A percentile compares a stretch with the other conserved stretches of the same genome.
Conservation (phyloP, 2,888 invertebrate species). For the Conomelus anceps region DNA sequence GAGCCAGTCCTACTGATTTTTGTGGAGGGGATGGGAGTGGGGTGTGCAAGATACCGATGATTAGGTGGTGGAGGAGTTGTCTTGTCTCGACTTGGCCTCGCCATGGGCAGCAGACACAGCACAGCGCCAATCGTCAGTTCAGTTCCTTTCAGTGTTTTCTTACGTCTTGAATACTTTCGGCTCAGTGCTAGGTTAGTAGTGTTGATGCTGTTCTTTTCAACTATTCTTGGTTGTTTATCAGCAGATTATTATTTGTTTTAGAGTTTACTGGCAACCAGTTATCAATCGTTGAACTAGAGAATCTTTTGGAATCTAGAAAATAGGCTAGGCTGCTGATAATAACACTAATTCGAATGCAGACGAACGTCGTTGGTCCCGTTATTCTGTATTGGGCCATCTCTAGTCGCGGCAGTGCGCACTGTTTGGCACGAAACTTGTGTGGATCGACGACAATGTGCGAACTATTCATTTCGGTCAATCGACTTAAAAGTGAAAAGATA, state of each 20-base stretch:
- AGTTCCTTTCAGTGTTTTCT: not conserved
- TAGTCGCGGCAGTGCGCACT: not conserved
- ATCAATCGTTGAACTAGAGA: too few relatives aligned
- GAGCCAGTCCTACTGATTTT: not conserved
- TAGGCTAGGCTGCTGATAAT: not conserved
- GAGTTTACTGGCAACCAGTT: too few relatives aligned
- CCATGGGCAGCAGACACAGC: slow-evolving; percentile 46
- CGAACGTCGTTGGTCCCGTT: not conserved
- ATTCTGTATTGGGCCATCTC: not conserved
- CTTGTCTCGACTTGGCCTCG: slow-evolving; percentile 38
- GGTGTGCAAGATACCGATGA: not conserved
- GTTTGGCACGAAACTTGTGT: not conserved
- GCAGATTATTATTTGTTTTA: not conserved
- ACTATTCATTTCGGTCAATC: not conserved
- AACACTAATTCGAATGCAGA: not conserved
- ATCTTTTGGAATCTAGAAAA: not conserved
- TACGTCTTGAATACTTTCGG: not conserved
- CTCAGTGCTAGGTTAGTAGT: not conserved
- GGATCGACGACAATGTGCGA: not conserved
- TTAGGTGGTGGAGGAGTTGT: slow-evolving; percentile 20
- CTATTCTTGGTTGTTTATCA: not conserved
- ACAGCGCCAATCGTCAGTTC: slow-evolving; percentile 43
- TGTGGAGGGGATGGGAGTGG: not conserved
- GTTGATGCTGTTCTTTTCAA: not conserved
- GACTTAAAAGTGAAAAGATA: not conserved